phyloP scores from a whole-genome alignment of 2,888 invertebrate species.

The Callosobruchus maculatus region DNA sequence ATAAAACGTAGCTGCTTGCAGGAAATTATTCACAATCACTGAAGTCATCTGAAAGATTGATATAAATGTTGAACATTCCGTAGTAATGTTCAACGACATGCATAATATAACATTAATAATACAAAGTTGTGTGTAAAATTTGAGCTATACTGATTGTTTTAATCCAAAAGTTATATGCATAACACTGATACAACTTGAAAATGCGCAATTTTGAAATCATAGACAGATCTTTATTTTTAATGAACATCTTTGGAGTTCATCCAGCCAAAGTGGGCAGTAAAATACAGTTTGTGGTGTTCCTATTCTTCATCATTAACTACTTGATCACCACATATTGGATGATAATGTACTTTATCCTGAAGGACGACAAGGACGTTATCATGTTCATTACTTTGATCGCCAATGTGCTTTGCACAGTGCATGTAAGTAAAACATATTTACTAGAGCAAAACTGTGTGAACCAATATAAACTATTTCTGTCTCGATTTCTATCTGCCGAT shows the following conservation, averaged over 20 bases:
- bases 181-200: not conserved
- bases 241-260: not conserved
- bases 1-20: not conserved
- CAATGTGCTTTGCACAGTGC: not conserved
- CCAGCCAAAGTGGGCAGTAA: not conserved
- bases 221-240: not conserved
- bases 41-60: not conserved
- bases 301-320: not conserved
- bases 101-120: not conserved
- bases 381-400: not conserved
- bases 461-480: no score
- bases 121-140: no score
- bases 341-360: not conserved
- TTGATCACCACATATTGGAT: not conserved
- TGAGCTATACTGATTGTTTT: no score
- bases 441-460: no score
- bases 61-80: not conserved
- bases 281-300: not conserved
- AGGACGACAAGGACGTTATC: not conserved
- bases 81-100: not conserved
- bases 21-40: not conserved
- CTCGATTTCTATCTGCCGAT: no score
- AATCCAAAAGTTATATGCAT: not conserved
- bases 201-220: not conserved
- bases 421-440: not conserved